Evolutionary conservation across 2,888 invertebrate species (phyloP).

Genomic region (Drosophila neotestacea): DNA sequence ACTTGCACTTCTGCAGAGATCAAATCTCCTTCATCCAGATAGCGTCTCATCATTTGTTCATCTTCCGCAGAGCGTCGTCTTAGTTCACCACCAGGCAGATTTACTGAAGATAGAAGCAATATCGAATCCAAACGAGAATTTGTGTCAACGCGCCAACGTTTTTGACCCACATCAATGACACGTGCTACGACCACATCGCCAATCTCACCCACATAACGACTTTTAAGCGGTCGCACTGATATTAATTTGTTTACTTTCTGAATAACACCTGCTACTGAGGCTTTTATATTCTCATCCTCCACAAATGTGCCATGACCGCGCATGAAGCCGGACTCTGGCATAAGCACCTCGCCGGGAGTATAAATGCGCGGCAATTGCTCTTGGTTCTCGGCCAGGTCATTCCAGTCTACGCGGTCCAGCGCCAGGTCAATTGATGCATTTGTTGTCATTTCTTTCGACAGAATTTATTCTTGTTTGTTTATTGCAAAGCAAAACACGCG

Average conservation of each 20-base stretch:
- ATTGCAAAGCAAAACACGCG: slow-evolving; percentile 37
- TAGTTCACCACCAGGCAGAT: slow-evolving; percentile 98
- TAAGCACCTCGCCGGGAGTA: slow-evolving; percentile 95
- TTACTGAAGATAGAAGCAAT: slow-evolving; percentile 95
- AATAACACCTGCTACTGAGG: slow-evolving; percentile 97
- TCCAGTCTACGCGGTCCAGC: slow-evolving; percentile 88
- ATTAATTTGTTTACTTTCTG: slow-evolving; percentile 98
- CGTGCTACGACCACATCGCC: slow-evolving; percentile 99
- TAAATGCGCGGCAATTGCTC: slow-evolving; percentile 88
- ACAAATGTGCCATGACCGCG: slow-evolving; percentile 99
- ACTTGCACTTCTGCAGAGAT: slow-evolving; percentile 98
- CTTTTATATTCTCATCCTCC: slow-evolving; percentile 92
- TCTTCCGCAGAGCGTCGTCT: slow-evolving; percentile 97
- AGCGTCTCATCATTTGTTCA: slow-evolving; percentile 98
- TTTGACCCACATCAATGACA: slow-evolving; percentile 96
- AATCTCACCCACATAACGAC: slow-evolving; percentile 96
- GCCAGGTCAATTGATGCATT: slow-evolving; percentile 89
- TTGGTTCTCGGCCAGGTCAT: slow-evolving; percentile 85
- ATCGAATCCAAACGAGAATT: slow-evolving; percentile 95
- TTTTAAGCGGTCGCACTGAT: slow-evolving; percentile 95
- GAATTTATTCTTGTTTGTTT: slow-evolving; percentile 3
- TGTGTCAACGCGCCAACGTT: slow-evolving; percentile 97
- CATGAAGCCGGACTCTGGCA: slow-evolving; percentile 87
- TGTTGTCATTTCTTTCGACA: slow-evolving; percentile 66
- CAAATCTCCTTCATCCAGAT: slow-evolving; percentile 96